Base-by-base conservation (phyloP, 1,140 invertebrate genomes). In the Trachelipus rathkii region DNA sequence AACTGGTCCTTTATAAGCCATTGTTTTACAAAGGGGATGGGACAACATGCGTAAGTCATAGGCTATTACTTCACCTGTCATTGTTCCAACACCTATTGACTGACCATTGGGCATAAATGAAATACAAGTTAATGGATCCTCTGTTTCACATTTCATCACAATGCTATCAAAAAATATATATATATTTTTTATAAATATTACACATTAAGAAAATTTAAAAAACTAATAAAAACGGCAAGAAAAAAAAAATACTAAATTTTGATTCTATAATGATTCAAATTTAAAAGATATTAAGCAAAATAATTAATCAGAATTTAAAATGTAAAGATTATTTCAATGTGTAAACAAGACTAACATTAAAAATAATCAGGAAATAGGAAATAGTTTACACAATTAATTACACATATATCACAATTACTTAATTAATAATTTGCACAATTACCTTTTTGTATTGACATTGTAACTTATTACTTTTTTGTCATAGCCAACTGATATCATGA, bases 391-490 rank as follows among this genome's bases (percentile, higher is more conserved):
- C 13, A 72, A 43, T 11, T 19, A 1, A 21, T n/a, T n/a, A 60
- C 44, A 33, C 0, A 44, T 3, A 8, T 23, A 72, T 13, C 23
- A 70, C 50, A 74, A 10, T 67, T 50, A 10, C 46, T 15, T 50
- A 71, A 19, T n/a, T 23, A 82, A 83, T 83, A n/a, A n/a, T n/a
- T n/a, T n/a, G n/a, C n/a, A n/a, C n/a, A n/a, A n/a, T n/a, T 82
- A 86, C 85, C 82, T 82, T 79, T 84, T 86, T 8, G 78, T 82
- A 53, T 84, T 81, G 0, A 84, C 80, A 81, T 86, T 85, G 78
- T 85, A 85, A 75, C 83, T 84, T 24, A 84, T 82, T 24, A 86
- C 80, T 53, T 84, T 81, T 75, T 86, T 86, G 78, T 87, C 86
- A 46, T 86, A 83, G 5, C 86, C 86, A 7, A 84, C 85, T 76